Base-by-base conservation (phyloP, 2,888 invertebrate genomes). In the Stenodera caucasica region DNA sequence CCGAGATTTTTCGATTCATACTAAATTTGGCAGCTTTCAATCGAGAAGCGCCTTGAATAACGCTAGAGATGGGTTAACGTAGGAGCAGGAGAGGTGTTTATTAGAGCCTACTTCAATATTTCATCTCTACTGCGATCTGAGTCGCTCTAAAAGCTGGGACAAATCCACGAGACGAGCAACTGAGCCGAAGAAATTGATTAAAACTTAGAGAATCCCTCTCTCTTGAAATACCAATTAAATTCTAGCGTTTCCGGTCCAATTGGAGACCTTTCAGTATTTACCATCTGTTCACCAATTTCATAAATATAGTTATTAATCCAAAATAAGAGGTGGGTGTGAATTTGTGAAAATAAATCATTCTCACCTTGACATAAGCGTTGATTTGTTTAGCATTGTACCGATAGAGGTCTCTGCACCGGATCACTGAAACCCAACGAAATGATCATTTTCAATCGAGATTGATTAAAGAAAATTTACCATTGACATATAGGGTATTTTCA, bases 311-410 rank as follows among this genome's bases (percentile, higher is more conserved):
- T 35, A 59, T 53, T 57, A 32, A 52, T 23, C 21, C n/a, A 8
- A 30, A 11, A 9, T 7, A 18, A 12, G 12, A 26, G 26, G n/a
- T 52, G 29, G 32, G 15, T 15, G 29, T 51, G 2, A 5, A 26
- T 26, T 26, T 26, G 45, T 21, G 21, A 45, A 12, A 18, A 33
- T 9, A 50, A 53, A 49, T 49, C 26, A 14, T 33, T 23, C 82
- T 81, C 73, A 90, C 91, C 84, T 92, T 92, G 23, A 92, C 91
- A 79, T 92, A 92, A 63, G 92, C 92, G 79, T 92, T 91, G 66
- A 91, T 86, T 51, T 84, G 83, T 70, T 86, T 88, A 53, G 88
- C 90, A 75, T 86, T 84, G 14, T 85, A 78, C 67, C 90, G 84
- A 70, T 87, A 85, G 65, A 93, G 83, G 76, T 91, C 91, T 75